Evolutionary conservation across 1,140 invertebrate species (phyloP).

Genomic region (Orchestia grillus): DNA sequence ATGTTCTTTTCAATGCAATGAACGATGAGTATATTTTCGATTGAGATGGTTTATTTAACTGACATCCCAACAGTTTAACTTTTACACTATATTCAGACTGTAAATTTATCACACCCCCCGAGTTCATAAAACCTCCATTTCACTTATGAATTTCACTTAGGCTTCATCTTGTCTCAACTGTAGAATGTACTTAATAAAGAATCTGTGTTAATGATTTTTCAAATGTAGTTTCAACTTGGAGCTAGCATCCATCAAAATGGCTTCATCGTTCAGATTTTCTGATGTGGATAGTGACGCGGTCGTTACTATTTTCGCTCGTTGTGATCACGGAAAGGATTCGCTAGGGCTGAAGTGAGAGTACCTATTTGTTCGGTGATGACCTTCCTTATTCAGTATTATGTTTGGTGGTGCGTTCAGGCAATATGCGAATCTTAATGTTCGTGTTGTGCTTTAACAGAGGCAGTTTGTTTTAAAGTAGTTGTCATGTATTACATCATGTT

Average conservation of each 20-base stretch:
- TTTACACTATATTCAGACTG: background rate
- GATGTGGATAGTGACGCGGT: background rate
- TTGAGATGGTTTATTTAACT: background rate
- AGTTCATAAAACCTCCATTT: background rate
- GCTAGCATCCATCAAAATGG: background rate
- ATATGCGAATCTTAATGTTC: background rate
- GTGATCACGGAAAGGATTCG: background rate
- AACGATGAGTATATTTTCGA: background rate
- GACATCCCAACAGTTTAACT: background rate
- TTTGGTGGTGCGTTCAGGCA: background rate
- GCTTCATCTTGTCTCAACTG: background rate
- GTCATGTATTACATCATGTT: background rate
- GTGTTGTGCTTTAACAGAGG: background rate
- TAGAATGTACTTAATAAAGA: background rate
- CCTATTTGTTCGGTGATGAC: background rate
- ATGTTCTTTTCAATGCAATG: background rate
- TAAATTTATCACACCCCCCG: background rate
- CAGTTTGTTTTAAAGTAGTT: background rate
- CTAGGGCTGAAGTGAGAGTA: background rate
- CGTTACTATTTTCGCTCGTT: background rate
- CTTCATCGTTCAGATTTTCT: background rate
- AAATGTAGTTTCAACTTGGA: background rate
- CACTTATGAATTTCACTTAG: background rate
- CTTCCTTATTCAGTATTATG: background rate
- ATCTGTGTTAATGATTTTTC: background rate